Conservation (phyloP, 2,888 invertebrate species). For the Argynnis bischoffii region DNA sequence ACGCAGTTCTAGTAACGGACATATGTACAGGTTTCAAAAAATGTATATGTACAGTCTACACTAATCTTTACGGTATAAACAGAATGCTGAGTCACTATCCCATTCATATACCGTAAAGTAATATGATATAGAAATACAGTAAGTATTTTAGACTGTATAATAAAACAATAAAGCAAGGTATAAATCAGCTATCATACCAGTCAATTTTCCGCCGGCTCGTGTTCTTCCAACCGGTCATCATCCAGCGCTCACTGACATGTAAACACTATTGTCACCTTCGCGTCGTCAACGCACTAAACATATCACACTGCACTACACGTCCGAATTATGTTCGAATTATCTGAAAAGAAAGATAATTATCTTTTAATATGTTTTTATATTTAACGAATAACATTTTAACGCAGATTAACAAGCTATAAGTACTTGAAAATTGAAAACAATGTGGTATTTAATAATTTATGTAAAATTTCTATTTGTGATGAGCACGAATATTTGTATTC, state of each 20-base stretch:
- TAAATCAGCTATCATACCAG: conserved; percentile 57
- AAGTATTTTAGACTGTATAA: background rate
- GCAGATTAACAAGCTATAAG: no score
- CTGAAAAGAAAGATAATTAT: conserved; percentile 23
- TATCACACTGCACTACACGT: conserved; percentile 55
- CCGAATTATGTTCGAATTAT: conserved; percentile 27
- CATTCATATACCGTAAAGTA: background rate
- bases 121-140: background rate
- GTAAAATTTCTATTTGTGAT: no score
- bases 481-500: no score
- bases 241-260: conserved; percentile 62
- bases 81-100: background rate
- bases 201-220: conserved; percentile 75
- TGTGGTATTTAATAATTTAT: no score
- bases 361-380: background rate
- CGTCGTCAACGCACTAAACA: conserved; percentile 61
- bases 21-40: no score
- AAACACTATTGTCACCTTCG: conserved; percentile 72
- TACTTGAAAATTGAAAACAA: no score
- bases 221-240: conserved; percentile 64
- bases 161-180: background rate
- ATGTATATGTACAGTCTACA: no score
- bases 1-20: no score
- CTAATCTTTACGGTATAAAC: no score
- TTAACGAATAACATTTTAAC: background rate